These are phyloP conservation scores for Pocillopora verrucosa DNA, from an alignment of 64 coral and sea anemone species.

Conservation along the genomic window DNA sequence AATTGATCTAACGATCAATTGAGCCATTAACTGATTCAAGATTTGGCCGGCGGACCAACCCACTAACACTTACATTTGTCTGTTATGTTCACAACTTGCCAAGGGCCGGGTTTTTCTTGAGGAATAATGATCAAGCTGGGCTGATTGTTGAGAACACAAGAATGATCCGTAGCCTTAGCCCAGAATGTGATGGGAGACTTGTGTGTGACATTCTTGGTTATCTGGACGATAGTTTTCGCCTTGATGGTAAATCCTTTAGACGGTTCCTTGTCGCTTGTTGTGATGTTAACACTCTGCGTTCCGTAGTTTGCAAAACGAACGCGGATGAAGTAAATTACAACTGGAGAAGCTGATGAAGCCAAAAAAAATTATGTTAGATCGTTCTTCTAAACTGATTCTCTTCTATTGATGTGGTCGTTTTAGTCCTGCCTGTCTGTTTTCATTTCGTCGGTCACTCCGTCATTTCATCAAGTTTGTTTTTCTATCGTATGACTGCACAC, in stretches of 20 bases:
- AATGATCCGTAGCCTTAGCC: slow-evolving; percentile 11
- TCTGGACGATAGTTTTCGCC: slow-evolving; percentile 48
- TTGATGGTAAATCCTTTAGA: slow-evolving; percentile 39
- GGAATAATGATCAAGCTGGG: slow-evolving; percentile 74
- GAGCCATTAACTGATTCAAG: too few species aligned
- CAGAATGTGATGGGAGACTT: slow-evolving; percentile 55
- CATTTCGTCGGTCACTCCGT: too few species aligned
- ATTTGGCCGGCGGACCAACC: not conserved
- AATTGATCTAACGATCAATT: too few species aligned
- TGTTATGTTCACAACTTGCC: slow-evolving; percentile 45
- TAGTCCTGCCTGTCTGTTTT: too few species aligned
- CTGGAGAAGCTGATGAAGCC: slow-evolving; percentile 41
- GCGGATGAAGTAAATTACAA: slow-evolving; percentile 47
- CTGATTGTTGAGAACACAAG: slow-evolving; percentile 80
- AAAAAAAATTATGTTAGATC: not conserved
- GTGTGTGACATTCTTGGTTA: slow-evolving; percentile 70
- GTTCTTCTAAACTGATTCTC: too few species aligned
- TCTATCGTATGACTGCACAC: too few species aligned
- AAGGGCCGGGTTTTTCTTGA: slow-evolving; percentile 24
- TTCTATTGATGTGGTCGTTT: too few species aligned
- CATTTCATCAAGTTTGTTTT: too few species aligned
- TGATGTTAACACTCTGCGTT: slow-evolving; percentile 43
- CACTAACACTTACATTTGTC: slow-evolving; percentile 44
- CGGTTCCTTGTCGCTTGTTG: slow-evolving; percentile 51
- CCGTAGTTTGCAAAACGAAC: slow-evolving; percentile 72